Percentiles rank a stretch among this genome's conserved stretches.
These are phyloP conservation scores for Phallusia fumigata DNA, from an alignment of 23 tunicate genomes.

Conservation along the genomic window DNA sequence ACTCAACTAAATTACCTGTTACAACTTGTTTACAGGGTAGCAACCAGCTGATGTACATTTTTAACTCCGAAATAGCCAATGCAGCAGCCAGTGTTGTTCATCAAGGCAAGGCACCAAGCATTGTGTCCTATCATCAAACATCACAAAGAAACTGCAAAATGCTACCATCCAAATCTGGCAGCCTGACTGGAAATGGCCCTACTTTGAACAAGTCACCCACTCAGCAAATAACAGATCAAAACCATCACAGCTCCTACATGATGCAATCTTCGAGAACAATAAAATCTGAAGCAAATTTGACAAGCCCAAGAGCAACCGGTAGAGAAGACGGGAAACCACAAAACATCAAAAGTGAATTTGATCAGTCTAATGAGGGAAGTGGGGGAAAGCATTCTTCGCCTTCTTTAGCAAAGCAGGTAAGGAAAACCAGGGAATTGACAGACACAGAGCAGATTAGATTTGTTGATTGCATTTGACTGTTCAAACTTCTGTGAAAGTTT, in stretches of 20 bases:
- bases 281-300: conserved; percentile 2
- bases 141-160: conserved; percentile 63
- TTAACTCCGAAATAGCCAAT: conserved; percentile 76
- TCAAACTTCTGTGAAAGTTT: too few relatives aligned
- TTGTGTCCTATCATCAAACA: conserved; percentile 56
- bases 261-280: background rate
- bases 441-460: too few relatives aligned
- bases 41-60: conserved; percentile 59
- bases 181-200: background rate
- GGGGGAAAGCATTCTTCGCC: background rate
- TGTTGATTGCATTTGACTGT: too few relatives aligned
- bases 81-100: conserved; percentile 51
- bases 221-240: background rate
- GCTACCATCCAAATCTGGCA: conserved; percentile 43
- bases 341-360: background rate
- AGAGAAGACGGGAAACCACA: background rate
- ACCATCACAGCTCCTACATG: background rate
- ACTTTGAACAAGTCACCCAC: background rate
- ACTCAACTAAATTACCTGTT: background rate
- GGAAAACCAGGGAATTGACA: background rate
- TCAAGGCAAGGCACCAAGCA: conserved; percentile 29
- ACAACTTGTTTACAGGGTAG: background rate
- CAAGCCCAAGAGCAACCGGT: background rate
- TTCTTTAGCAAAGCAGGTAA: background rate
- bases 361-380: background rate